Evolutionary conservation across 2,113 vertebrate species (phyloP).

Genomic region (Lampris incognitus): DNA sequence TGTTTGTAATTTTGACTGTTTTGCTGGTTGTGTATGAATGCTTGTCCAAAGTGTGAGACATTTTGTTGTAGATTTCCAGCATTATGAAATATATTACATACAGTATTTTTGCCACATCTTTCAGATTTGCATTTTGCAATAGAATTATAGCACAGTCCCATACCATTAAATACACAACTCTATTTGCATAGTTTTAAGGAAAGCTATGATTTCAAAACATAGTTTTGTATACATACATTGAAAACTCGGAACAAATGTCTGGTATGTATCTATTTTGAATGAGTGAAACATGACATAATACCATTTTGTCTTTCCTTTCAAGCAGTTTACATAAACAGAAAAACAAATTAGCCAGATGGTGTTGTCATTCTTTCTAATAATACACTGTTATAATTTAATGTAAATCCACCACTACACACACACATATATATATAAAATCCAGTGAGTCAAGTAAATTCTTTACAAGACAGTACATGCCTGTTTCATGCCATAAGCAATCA

Average conservation of each 20-base stretch:
- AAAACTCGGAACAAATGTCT: conserved; percentile 20
- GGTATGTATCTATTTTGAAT: conserved; percentile 48
- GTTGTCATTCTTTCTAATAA: neutral
- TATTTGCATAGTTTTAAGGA: conserved; percentile 27
- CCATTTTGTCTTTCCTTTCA: conserved; percentile 45
- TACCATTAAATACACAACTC: conserved; percentile 40
- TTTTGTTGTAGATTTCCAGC: conserved; percentile 47
- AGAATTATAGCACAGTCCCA: conserved; percentile 37
- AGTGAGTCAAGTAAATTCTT: too few relatives aligned
- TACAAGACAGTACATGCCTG: too few relatives aligned
- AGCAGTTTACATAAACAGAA: conserved; percentile 77
- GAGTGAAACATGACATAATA: conserved; percentile 52
- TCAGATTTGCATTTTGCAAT: conserved; percentile 29
- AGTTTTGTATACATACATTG: conserved; percentile 69
- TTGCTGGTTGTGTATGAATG: conserved; percentile 68
- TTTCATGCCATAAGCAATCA: too few relatives aligned
- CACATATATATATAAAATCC: too few relatives aligned
- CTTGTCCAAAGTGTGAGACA: conserved; percentile 36
- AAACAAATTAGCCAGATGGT: conserved; percentile 31
- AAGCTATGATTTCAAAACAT: conserved; percentile 72
- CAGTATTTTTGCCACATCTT: conserved; percentile 70
- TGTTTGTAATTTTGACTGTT: conserved; percentile 76
- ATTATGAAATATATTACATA: conserved; percentile 69
- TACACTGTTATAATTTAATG: too few relatives aligned
- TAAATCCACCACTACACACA: too few relatives aligned